Conservation (phyloP, 1,140 invertebrate genomes). For the Palaemon carinicauda region DNA sequence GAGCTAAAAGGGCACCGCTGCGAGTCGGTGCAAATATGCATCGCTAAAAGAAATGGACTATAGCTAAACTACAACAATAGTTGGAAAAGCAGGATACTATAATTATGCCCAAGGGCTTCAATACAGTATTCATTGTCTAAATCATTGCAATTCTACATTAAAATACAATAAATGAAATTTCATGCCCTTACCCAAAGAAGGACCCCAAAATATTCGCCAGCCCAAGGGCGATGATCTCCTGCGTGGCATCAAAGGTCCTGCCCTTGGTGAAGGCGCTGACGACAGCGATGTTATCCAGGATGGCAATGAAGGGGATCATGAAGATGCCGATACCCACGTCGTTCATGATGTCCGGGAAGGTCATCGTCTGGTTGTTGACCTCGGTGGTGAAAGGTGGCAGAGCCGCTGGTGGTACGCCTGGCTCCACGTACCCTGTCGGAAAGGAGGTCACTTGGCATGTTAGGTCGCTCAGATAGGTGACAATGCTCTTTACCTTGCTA, state of each 20-base stretch:
- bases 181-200: conserved; percentile 78
- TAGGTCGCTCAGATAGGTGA: too few species aligned
- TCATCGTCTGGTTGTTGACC: conserved; percentile 49
- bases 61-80: too few species aligned
- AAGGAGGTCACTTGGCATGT: too few species aligned
- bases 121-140: too few species aligned
- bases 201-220: conserved; percentile 89
- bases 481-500: too few species aligned
- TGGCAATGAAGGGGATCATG: conserved; percentile 78
- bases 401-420: conserved; percentile 41
- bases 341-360: conserved; percentile 71
- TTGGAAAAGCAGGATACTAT: too few species aligned
- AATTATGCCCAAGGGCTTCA: too few species aligned
- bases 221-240: conserved; percentile 83
- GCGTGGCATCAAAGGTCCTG: conserved; percentile 79
- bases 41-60: too few species aligned
- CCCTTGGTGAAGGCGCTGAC: conserved; percentile 76
- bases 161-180: too few species aligned
- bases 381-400: conserved; percentile 47
- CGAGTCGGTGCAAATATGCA: too few species aligned
- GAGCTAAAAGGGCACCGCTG: too few species aligned
- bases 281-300: conserved; percentile 82
- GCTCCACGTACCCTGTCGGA: conserved; percentile 52
- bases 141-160: too few species aligned
- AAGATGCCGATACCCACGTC: conserved; percentile 78